Evolutionary conservation across 2,797 vertebrate genomes (phyloP), one percentile per base, ranked within the genome.

Genomic region (Catostomus latipinnis): DNA sequence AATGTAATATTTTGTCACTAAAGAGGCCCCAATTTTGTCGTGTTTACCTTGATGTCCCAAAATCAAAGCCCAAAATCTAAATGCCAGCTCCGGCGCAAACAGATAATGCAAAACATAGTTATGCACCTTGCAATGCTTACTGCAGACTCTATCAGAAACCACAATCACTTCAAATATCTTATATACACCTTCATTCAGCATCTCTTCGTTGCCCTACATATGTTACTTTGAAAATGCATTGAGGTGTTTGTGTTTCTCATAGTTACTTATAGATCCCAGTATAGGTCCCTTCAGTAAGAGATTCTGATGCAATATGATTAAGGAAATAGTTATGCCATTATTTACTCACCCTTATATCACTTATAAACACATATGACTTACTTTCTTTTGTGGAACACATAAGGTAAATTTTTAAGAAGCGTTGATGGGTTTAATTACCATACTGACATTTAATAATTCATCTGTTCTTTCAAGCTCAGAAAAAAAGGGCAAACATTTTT

Each of bases 161-260:
- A 84, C 80, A 74, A 81, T 82, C 66, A 75, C 77, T 80, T 82
- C 71, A 78, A 69, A 81, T 81, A 70, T 81, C 66, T 58, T 70
- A 73, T 54, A 77, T 50, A 74, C 66, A 74, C 74, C 70, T 66
- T 77, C 57, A 66, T 78, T 69, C 50, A 74, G 70, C 52, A 45
- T 46, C 18, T 61, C 71, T 65, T 54, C 49, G 18, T 16, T 50
- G 73, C 62, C 77, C 66, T 16, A 16, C 22, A 11, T 11, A 56
- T 62, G 50, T 13, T 48, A 63, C 56, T 61, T 45, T 69, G 48
- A 70, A 45, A 53, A 53, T 75, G 43, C 73, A 66, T 52, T 56
- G 53, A 12, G 18, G 10, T 50, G 13, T 52, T 60, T 60, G 74
- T n/a, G 12, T 52, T 69, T 60, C 18, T 52, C 49, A 16, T 70